phyloP scores from a whole-genome alignment of 2,888 invertebrate species.

The Melipona beecheii region DNA sequence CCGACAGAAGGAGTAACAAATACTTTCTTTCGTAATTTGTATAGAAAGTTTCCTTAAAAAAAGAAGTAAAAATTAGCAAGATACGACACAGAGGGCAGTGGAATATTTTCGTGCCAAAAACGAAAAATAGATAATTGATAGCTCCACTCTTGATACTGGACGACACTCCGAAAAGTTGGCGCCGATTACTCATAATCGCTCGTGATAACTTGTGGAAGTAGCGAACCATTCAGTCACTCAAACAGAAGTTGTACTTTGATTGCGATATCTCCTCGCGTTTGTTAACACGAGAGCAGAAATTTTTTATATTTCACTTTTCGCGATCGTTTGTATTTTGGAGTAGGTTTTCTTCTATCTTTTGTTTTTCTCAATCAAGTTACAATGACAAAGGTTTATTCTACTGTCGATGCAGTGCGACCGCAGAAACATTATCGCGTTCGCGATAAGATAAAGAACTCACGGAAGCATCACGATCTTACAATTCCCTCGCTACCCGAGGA shows the following conservation, averaged over 20 bases:
- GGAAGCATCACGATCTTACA: conserved; percentile 17
- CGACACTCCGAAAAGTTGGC: background rate
- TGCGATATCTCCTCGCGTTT: background rate
- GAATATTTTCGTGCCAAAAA: background rate
- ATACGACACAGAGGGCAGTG: background rate
- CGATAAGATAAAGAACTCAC: conserved; percentile 51
- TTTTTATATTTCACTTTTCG: background rate
- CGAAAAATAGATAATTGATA: background rate
- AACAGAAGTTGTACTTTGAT: conserved; percentile 13
- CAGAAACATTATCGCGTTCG: conserved; percentile 11
- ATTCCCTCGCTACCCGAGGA: conserved; percentile 11
- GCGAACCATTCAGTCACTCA: background rate
- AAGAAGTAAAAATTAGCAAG: background rate
- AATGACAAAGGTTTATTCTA: background rate
- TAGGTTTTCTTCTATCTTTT: background rate
- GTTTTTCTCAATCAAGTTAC: background rate
- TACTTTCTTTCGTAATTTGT: background rate
- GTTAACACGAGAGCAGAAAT: background rate
- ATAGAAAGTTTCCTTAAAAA: background rate
- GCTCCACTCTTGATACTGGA: background rate
- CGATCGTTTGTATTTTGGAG: background rate
- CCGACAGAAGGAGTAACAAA: no score
- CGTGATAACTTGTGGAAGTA: background rate
- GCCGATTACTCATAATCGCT: conserved; percentile 21
- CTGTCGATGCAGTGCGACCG: background rate